phyloP scores from a whole-genome alignment of 2,113 vertebrate genomes.

The Phycodurus eques region DNA sequence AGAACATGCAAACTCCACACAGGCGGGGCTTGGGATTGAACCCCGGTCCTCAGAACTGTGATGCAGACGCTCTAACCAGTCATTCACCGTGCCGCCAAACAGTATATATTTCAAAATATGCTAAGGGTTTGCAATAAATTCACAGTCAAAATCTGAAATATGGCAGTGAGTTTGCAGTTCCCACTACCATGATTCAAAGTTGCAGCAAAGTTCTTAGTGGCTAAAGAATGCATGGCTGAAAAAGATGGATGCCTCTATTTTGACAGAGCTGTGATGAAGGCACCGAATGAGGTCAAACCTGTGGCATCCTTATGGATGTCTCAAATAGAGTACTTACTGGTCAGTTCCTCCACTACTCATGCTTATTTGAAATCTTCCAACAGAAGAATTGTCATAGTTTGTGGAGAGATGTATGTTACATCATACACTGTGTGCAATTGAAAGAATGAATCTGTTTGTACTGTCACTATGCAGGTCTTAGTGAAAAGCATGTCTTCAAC shows the following conservation, averaged over 20 bases:
- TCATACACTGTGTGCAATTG: neutral
- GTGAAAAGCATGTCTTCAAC: neutral
- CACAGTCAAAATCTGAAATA: neutral
- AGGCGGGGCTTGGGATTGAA: too few species aligned
- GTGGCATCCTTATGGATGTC: slow-evolving; percentile 41
- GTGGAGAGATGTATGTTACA: neutral
- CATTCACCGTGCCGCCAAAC: too few species aligned
- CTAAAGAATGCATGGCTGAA: slow-evolving; percentile 38
- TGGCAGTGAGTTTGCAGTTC: slow-evolving; percentile 28
- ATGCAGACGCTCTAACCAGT: too few species aligned
- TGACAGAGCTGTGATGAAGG: slow-evolving; percentile 50
- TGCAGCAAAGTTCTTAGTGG: slow-evolving; percentile 47
- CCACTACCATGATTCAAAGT: neutral
- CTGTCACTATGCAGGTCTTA: neutral
- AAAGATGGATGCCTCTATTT: slow-evolving; percentile 55
- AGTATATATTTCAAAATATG: neutral
- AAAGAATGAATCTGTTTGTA: neutral
- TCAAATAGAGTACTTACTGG: slow-evolving; percentile 38
- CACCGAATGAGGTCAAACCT: slow-evolving; percentile 62
- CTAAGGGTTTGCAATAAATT: neutral
- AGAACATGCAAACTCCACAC: too few species aligned
- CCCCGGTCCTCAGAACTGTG: too few species aligned
- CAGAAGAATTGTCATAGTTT: neutral
- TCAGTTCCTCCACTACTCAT: slow-evolving; percentile 38
- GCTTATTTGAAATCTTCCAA: slow-evolving; percentile 37